Evolutionary conservation across 2,797 vertebrate species (phyloP).

Genomic region (Muraenolepis orangiensis): DNA sequence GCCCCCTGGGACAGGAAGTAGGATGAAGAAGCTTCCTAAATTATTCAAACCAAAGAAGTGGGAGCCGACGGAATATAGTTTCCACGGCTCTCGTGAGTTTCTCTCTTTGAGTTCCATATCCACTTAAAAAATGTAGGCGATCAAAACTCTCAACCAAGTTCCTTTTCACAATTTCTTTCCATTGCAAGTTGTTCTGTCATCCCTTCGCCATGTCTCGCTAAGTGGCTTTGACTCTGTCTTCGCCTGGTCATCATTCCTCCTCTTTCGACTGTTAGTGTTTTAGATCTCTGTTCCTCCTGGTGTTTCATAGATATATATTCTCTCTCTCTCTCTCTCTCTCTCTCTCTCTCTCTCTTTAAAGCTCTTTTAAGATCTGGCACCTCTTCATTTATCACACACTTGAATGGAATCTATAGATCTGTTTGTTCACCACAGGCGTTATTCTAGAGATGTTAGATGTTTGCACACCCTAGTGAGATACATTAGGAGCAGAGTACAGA

Average conservation of each 20-base stretch:
- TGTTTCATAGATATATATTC: no score
- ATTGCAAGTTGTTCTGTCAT: background rate
- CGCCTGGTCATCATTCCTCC: background rate
- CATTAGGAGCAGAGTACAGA: background rate
- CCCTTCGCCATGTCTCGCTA: background rate
- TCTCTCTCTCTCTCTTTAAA: background rate
- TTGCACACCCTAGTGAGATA: background rate
- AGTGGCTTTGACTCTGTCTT: background rate
- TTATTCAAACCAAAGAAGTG: background rate
- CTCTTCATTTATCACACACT: background rate
- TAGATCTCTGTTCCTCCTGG: background rate
- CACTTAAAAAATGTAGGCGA: background rate
- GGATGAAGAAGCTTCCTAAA: conserved; percentile 1
- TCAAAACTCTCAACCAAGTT: background rate
- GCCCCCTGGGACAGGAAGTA: background rate
- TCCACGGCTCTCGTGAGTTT: background rate
- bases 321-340: no score
- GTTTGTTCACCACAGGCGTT: background rate
- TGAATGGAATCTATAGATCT: no score
- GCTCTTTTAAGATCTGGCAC: background rate
- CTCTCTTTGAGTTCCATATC: background rate
- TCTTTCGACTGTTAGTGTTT: background rate
- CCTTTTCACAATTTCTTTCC: background rate
- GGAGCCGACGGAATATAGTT: background rate
- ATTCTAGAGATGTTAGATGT: background rate